Conservation (phyloP, 2,113 vertebrate genomes). For the Tragulus kanchil region DNA sequence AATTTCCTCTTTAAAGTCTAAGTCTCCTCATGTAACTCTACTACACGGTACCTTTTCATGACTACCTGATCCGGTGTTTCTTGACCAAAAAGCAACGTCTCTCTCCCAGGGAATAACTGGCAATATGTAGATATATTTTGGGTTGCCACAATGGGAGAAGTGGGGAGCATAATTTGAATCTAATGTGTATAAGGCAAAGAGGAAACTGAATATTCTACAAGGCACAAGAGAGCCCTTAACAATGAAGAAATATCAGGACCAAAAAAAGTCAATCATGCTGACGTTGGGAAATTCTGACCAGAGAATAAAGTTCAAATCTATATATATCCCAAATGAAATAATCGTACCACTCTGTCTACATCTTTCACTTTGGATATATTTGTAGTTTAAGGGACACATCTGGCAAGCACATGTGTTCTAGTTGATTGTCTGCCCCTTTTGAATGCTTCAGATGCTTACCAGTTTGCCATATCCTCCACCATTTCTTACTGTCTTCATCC, state of each 20-base stretch:
- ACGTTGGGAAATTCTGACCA: neutral
- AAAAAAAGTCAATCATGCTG: neutral
- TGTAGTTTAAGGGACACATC: neutral
- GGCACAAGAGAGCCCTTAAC: neutral
- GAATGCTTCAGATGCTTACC: constrained; percentile 7
- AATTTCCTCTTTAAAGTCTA: neutral
- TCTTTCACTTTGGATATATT: neutral
- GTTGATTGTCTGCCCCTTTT: neutral
- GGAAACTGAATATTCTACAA: neutral
- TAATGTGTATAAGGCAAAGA: neutral
- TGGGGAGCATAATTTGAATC: neutral
- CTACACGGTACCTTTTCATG: neutral
- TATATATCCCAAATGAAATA: neutral
- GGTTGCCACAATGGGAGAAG: neutral
- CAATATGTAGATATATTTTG: neutral
- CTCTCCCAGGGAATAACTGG: neutral
- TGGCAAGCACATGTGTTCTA: constrained; percentile 38
- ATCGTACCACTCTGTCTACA: neutral
- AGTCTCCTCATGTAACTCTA: neutral
- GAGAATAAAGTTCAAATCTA: neutral
- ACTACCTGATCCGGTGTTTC: neutral
- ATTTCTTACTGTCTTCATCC: constrained; percentile 2
- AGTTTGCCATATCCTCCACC: constrained; percentile 13
- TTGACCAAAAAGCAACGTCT: neutral
- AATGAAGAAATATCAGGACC: neutral